Conservation (phyloP, 30 jellyfish, hydroid and myxozoan genomes). For the Catostylus mosaicus region DNA sequence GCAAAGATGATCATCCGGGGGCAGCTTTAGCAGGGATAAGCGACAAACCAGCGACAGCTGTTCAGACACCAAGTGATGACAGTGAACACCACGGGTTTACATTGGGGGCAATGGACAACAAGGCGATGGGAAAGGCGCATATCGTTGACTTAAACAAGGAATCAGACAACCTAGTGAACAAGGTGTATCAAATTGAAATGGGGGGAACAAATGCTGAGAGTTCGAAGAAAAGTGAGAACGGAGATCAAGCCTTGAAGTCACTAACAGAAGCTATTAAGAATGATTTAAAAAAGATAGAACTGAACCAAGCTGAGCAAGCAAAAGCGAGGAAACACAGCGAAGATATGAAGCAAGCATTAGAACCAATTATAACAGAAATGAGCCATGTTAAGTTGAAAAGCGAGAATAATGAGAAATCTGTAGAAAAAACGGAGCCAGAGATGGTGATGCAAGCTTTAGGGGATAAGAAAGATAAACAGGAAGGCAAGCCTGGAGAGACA, state of each 20-base stretch:
- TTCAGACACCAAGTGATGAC: conserved; percentile 64
- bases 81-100: conserved; percentile 89
- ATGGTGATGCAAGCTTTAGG: conserved; percentile 16
- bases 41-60: conserved; percentile 41
- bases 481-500: neutral
- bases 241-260: conserved; percentile 71
- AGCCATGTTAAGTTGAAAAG: neutral
- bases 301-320: conserved; percentile 46
- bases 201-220: conserved; percentile 2
- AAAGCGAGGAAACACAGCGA: conserved; percentile 42
- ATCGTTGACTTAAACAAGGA: conserved; percentile 46
- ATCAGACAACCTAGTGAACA: conserved; percentile 29
- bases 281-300: conserved; percentile 70
- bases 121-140: conserved; percentile 54
- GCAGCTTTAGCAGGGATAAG: conserved; percentile 90
- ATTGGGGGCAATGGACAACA: conserved; percentile 83
- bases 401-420: neutral
- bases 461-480: conserved; percentile 17
- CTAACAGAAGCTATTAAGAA: conserved; percentile 86
- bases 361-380: conserved; percentile 40
- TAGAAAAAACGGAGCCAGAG: conserved; percentile 30
- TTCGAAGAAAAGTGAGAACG: conserved; percentile 26
- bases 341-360: conserved; percentile 33
- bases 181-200: conserved; percentile 62
- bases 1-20: conserved; percentile 58